Evolutionary conservation across 2,797 vertebrate genomes (phyloP), one percentile per base, ranked within the genome.

Genomic region (Leucoraja ocellata): DNA sequence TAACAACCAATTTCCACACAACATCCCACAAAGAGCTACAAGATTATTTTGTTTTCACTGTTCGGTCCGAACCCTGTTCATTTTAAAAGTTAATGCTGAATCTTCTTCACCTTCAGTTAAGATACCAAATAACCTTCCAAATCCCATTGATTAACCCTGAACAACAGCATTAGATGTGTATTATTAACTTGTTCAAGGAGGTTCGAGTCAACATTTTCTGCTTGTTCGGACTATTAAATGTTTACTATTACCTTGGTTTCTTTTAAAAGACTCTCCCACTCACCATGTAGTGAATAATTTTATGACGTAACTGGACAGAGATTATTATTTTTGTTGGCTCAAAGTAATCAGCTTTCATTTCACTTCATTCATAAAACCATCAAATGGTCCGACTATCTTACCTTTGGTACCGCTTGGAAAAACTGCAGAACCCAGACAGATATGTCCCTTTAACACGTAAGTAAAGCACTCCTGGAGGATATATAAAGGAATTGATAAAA

Each of bases 341-440:
- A 1, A 83, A 54, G 46, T 11, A 25, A 58, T 83, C 58, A n/a
- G 46, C 23, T 10, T 83, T 83, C 23, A 79, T 58, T 83, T 39
- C 10, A 10, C 46, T 83, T 83, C 23, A 79, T 58, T 83, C 23
- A 58, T 83, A 54, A n/a, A 21, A 83, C 80, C 4, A 36, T 6
- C 36, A 21, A 21, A 16, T 39, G 32, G 25, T 25, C 93, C 78
- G 13, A 84, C 94, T 46, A 93, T 94, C 96, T 58, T 94, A 99
- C 99, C 99, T 98, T 99, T 99, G 93, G 98, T 99, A 97, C 99
- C 99, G 7, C 98, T 98, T 0, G 99, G 99, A 94, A 99, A 99
- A 94, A 99, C 93, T 0, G 99, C 98, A 63, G 98, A 97, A 4
- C 98, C 99, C 96, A 99, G 98, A n/a, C 99, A 98, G 94, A 99